Evolutionary conservation across 2,113 vertebrate genomes (phyloP).

Genomic region (Sinocyclocheilus grahami): DNA sequence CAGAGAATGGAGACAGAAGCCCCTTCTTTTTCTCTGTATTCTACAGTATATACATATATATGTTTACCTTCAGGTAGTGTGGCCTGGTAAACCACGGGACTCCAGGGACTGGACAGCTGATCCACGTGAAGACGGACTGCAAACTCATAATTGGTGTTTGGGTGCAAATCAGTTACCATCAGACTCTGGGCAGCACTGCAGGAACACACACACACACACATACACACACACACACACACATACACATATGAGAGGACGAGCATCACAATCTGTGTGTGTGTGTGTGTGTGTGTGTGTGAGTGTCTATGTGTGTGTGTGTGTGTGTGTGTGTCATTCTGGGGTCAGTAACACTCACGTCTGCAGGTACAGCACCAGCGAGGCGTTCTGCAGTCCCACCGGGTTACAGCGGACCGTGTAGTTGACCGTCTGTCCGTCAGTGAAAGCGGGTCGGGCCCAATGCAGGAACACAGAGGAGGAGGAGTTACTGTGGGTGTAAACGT

Average conservation of each 20-base stretch:
- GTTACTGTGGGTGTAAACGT: slow-evolving; percentile 87
- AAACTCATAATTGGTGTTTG: slow-evolving; percentile 97
- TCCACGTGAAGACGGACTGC: slow-evolving; percentile 92
- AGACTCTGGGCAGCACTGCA: slow-evolving; percentile 85
- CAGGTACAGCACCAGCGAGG: slow-evolving; percentile 94
- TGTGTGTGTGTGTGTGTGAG: not conserved
- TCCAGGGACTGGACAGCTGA: slow-evolving; percentile 95
- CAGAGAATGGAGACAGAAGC: too few relatives aligned
- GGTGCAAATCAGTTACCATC: slow-evolving; percentile 85
- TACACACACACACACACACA: not conserved
- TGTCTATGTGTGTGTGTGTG: too few relatives aligned
- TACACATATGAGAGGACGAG: not conserved
- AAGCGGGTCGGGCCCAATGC: slow-evolving; percentile 91
- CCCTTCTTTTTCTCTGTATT: not conserved
- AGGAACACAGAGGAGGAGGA: slow-evolving; percentile 86
- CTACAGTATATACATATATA: too few relatives aligned
- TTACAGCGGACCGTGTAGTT: slow-evolving; percentile 98
- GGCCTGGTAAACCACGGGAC: slow-evolving; percentile 91
- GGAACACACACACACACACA: slow-evolving; percentile 10
- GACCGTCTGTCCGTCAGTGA: slow-evolving; percentile 82
- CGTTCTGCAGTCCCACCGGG: slow-evolving; percentile 94
- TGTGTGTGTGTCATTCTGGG: too few relatives aligned
- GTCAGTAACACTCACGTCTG: slow-evolving; percentile 83
- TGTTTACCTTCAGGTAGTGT: slow-evolving; percentile 86
- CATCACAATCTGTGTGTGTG: not conserved